Percentiles rank a stretch among this genome's conserved stretches.
Evolutionary conservation across 2,113 vertebrate species (phyloP).

Genomic region (Sclerurus mexicanus): DNA sequence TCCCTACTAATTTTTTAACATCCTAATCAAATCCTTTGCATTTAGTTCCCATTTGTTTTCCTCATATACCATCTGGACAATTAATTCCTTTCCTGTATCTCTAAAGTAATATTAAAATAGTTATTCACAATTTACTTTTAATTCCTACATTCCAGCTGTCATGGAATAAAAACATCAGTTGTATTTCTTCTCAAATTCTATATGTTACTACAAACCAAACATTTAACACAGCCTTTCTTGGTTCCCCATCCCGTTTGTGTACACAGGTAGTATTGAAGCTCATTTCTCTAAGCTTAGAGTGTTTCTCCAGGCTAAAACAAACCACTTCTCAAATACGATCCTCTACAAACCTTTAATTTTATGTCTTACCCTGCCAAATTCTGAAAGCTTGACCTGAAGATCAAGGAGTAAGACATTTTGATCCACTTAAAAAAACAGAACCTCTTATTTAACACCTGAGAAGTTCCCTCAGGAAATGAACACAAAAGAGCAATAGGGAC

Average conservation of each 20-base stretch:
- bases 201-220: background rate
- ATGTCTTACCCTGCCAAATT: background rate
- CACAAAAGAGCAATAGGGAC: background rate
- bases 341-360: background rate
- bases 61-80: background rate
- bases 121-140: background rate
- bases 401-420: background rate
- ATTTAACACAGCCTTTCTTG: background rate
- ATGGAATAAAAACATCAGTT: background rate
- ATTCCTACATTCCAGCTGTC: background rate
- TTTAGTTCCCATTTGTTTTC: background rate
- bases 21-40: background rate
- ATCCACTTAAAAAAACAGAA: background rate
- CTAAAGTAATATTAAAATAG: background rate
- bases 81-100: background rate
- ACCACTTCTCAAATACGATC: background rate
- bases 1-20: background rate
- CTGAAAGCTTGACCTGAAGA: background rate
- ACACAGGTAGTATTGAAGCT: background rate
- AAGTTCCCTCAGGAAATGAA: background rate
- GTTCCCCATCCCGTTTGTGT: background rate
- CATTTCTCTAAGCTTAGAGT: background rate
- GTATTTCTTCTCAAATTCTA: background rate
- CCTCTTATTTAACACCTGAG: background rate
- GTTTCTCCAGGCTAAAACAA: background rate